These are phyloP conservation scores for Centropus bengalensis DNA, from an alignment of 2,113 vertebrate genomes.

Conservation along the genomic window DNA sequence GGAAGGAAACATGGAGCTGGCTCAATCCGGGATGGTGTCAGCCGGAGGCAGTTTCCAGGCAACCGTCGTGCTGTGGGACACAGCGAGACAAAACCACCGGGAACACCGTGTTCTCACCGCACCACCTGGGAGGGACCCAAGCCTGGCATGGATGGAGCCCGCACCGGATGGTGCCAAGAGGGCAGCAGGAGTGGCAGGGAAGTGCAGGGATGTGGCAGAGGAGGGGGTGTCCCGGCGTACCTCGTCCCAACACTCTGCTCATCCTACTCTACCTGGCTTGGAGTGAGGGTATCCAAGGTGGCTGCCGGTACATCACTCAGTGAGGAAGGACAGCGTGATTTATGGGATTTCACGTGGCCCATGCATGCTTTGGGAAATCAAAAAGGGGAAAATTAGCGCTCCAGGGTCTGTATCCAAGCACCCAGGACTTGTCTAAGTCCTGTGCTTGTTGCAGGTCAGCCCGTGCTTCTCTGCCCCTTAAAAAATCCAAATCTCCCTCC, in stretches of 20 bases:
- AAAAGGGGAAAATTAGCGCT: background rate
- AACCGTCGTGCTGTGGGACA: conserved; percentile 53
- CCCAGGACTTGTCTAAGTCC: background rate
- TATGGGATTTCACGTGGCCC: background rate
- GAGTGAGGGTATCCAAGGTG: background rate
- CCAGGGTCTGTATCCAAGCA: background rate
- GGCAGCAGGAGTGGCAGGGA: background rate
- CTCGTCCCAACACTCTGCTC: background rate
- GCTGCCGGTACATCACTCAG: background rate
- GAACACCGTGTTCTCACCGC: background rate
- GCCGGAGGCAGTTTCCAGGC: conserved; percentile 69
- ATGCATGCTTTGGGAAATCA: background rate
- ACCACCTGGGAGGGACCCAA: background rate
- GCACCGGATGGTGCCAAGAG: background rate
- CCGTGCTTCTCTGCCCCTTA: background rate
- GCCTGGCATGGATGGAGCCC: rapidly evolving
- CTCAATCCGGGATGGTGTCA: conserved; percentile 60
- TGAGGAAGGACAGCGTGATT: rapidly evolving
- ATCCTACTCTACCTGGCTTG: background rate
- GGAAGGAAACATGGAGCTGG: background rate
- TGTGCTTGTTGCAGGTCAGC: background rate
- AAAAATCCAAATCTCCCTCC: background rate
- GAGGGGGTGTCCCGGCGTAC: background rate
- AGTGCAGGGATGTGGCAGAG: background rate
- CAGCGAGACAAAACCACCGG: background rate